phyloP scores from a whole-genome alignment of 2,113 vertebrate genomes.

The Murina feae region DNA sequence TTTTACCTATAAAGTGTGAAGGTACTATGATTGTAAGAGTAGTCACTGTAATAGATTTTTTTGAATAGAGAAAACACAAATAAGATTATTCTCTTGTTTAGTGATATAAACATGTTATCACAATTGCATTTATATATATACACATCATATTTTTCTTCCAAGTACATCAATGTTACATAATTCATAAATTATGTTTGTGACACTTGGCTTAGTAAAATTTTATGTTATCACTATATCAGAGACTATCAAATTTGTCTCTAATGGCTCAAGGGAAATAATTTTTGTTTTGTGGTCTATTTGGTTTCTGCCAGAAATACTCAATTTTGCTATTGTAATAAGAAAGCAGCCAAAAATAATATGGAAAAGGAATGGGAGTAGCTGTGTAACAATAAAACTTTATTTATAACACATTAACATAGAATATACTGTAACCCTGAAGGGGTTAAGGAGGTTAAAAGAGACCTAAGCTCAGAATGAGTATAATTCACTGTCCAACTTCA shows the following conservation, averaged over 20 bases:
- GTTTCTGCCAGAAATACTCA: background rate
- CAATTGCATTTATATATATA: background rate
- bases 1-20: background rate
- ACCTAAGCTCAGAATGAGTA: background rate
- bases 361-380: background rate
- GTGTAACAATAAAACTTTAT: background rate
- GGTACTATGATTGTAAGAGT: background rate
- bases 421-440: background rate
- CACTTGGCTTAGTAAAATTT: background rate
- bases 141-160: background rate
- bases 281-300: background rate
- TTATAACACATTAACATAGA: background rate
- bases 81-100: background rate
- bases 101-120: no score
- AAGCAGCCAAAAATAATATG: background rate
- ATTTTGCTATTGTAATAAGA: background rate
- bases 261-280: background rate
- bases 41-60: background rate
- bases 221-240: background rate
- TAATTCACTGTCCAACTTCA: background rate
- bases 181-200: background rate
- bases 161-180: background rate
- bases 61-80: background rate
- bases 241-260: background rate
- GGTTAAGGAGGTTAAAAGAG: background rate